phyloP scores from a whole-genome alignment of 2,888 invertebrate genomes.

The Pseudoips prasinana region DNA sequence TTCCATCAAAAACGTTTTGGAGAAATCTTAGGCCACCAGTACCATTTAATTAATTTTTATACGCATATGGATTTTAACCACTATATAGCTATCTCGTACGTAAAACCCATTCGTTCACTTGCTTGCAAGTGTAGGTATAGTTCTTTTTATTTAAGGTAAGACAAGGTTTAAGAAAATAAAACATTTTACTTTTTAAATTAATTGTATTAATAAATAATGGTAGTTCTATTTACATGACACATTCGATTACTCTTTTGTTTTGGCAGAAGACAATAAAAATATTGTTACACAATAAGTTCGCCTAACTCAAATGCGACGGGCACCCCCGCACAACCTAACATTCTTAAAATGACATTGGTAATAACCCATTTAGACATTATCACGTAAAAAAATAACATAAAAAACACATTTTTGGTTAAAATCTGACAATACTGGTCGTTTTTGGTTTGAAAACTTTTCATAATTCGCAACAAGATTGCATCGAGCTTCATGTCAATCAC shows the following conservation, averaged over 20 bases:
- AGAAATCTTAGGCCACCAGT: too few species aligned
- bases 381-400: conserved; percentile 38
- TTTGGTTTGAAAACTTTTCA: conserved; percentile 56
- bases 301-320: conserved; percentile 46
- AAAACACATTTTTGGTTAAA: conserved; percentile 65
- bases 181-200: conserved; percentile 65
- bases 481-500: conserved; percentile 45
- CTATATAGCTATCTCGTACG: too few species aligned
- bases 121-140: too few species aligned
- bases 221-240: conserved; percentile 83
- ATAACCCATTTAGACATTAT: conserved; percentile 49
- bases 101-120: too few species aligned
- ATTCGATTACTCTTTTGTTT: conserved; percentile 79
- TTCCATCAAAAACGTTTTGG: too few species aligned
- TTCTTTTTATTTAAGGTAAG: too few species aligned
- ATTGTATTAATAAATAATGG: conserved; percentile 83
- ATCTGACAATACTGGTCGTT: conserved; percentile 74
- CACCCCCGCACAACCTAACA: conserved; percentile 34
- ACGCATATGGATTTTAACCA: too few species aligned
- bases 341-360: conserved; percentile 58
- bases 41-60: too few species aligned
- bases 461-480: conserved; percentile 21
- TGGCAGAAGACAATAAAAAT: conserved; percentile 81
- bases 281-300: conserved; percentile 68
- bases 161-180: too few species aligned